Conservation (phyloP, 2,888 invertebrate genomes). For the Bursaphelenchus okinawaensis region DNA sequence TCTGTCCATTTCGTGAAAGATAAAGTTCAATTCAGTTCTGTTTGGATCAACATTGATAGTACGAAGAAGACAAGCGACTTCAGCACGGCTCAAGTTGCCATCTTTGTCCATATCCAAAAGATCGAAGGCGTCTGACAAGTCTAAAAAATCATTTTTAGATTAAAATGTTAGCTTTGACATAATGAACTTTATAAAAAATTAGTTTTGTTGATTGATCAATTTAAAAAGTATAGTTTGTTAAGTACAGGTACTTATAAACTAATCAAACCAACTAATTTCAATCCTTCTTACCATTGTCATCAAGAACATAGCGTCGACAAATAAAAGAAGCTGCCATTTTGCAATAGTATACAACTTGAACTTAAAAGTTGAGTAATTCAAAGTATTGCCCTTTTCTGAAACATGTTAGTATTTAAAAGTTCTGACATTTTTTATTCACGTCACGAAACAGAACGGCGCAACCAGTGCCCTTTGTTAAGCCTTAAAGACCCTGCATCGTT, state of each 20-base stretch:
- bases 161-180: background rate
- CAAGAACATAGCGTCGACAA: conserved; percentile 47
- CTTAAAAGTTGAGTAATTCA: too few species aligned
- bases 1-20: conserved; percentile 53
- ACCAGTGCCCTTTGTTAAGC: too few species aligned
- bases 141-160: conserved; percentile 31
- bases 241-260: too few species aligned
- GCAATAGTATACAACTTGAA: background rate
- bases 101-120: conserved; percentile 54
- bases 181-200: conserved; percentile 4
- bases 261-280: too few species aligned
- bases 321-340: conserved; percentile 26
- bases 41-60: conserved; percentile 54
- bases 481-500: too few species aligned
- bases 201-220: conserved; percentile 5
- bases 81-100: conserved; percentile 45
- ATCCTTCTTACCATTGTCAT: conserved; percentile 47
- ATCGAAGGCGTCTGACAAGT: conserved; percentile 54
- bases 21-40: conserved; percentile 51
- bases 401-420: too few species aligned
- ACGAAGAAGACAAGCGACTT: conserved; percentile 51
- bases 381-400: too few species aligned
- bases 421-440: too few species aligned
- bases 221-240: conserved; percentile 8
- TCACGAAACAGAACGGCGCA: too few species aligned